Base-by-base conservation (phyloP, 2,888 invertebrate species). In the Eugnorisma glareosa region DNA sequence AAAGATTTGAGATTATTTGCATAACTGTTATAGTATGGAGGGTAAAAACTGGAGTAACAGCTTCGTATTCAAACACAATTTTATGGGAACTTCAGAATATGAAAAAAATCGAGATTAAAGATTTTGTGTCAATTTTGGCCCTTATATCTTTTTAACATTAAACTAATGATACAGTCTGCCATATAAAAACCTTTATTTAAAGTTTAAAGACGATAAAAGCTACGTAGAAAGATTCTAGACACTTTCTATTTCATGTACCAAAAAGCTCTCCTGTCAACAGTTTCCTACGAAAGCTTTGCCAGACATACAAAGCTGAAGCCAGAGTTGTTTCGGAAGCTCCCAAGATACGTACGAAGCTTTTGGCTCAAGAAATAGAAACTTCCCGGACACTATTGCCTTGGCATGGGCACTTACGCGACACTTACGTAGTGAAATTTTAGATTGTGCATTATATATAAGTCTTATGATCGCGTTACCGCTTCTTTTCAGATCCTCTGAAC, bases 1-100 rank as follows among this genome's bases (percentile, higher is more conserved):
- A 61, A 51, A 54, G 43, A 71, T 75, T 59, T 57, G 63, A 54
- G 43, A 15, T 45, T 64, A 75, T 81, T 68, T 24, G 51, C 51
- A 51, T 71, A 59, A 71, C 51, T 71, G 35, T 31, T 54, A 67
- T 57, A 66, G 18, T 73, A 31, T 45, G 21, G 45, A 48, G 21
- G 35, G 35, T 48, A 7, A 73, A 73, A 40, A 70, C 7, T 3
- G 31, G 5, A 18, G 31, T 28, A 28, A 18, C 8, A n/a, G n/a
- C n/a, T 2, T 28, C 7, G 8, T 6, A 57, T 7, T 28, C 57
- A 57, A n/a, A 28, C 6, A 28, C 13, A 28, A 15, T 28, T 54
- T 28, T 28, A 57, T 0, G n/a, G 15, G n/a, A 15, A 11, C 28
- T 57, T 1, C 15, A n/a, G 28, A 28, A 57, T 15, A 57, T 28